Conservation (phyloP, 2,888 invertebrate species). For the Xestoiulus laeticollis region DNA sequence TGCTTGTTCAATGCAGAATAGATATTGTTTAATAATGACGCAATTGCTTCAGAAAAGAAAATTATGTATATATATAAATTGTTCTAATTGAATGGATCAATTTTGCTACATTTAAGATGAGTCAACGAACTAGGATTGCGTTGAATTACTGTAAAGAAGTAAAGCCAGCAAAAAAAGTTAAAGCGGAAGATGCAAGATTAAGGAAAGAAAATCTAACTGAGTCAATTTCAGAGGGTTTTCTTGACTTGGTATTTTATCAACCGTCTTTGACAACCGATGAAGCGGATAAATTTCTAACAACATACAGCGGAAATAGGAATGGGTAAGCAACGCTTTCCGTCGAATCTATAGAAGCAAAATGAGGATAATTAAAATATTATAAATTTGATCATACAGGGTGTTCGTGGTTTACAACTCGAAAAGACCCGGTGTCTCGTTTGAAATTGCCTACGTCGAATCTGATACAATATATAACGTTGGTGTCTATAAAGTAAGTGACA, state of each 20-base stretch:
- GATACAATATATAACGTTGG: slow-evolving; percentile 71
- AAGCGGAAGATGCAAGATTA: too few species aligned
- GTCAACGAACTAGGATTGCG: slow-evolving; percentile 71
- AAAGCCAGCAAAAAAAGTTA: slow-evolving; percentile 71
- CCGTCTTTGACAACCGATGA: slow-evolving; percentile 71
- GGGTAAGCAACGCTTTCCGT: slow-evolving; percentile 58
- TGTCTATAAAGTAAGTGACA: slow-evolving; percentile 68
- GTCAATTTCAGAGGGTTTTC: slow-evolving; percentile 72
- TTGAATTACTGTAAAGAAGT: slow-evolving; percentile 72
- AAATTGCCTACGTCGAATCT: slow-evolving; percentile 71
- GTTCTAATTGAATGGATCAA: background rate
- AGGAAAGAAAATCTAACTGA: slow-evolving; percentile 73
- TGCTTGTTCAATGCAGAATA: background rate
- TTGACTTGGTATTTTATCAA: slow-evolving; percentile 70
- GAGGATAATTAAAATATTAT: background rate
- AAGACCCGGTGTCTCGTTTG: slow-evolving; percentile 68
- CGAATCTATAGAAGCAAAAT: background rate
- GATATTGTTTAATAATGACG: too few species aligned
- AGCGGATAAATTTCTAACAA: slow-evolving; percentile 68
- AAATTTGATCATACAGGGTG: slow-evolving; percentile 66
- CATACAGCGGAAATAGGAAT: slow-evolving; percentile 59
- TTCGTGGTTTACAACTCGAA: slow-evolving; percentile 70
- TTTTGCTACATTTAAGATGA: slow-evolving; percentile 65
- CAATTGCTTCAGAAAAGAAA: too few species aligned
- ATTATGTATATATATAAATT: too few species aligned